Conservation (phyloP, 2,888 invertebrate genomes). For the Acanthosepion esculentum region DNA sequence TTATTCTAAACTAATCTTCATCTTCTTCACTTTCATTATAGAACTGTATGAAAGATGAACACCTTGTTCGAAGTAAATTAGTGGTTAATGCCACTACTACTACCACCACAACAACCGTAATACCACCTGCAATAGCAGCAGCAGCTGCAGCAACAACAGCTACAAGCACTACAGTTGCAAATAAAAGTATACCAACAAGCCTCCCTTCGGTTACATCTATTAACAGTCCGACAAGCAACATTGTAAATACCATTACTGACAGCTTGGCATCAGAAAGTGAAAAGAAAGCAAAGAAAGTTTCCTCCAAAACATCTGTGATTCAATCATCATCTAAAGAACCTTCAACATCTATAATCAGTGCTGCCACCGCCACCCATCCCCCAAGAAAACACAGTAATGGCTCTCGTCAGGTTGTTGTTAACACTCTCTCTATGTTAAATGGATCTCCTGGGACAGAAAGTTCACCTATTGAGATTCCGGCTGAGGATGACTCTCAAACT, state of each 20-base stretch:
- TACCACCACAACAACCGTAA: background rate
- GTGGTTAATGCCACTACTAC: background rate
- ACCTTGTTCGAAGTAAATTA: background rate
- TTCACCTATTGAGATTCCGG: background rate
- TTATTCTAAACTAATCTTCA: background rate
- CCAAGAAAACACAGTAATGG: background rate
- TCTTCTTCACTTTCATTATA: background rate
- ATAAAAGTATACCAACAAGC: background rate
- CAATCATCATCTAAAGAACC: background rate
- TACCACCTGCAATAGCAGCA: background rate
- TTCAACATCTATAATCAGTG: background rate
- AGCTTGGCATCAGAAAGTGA: background rate
- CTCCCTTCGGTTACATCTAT: background rate
- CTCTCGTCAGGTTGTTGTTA: background rate
- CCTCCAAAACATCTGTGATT: slow-evolving; percentile 35
- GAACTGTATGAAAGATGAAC: slow-evolving; percentile 9
- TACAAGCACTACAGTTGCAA: background rate
- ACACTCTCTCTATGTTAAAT: background rate
- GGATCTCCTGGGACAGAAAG: slow-evolving; percentile 10
- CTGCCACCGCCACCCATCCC: background rate
- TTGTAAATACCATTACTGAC: slow-evolving; percentile 4
- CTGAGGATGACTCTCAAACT: background rate
- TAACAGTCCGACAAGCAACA: background rate
- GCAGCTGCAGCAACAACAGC: background rate
- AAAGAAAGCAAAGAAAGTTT: background rate